Conservation (phyloP, 2,888 invertebrate species). For the Cerastis rubricosa region DNA sequence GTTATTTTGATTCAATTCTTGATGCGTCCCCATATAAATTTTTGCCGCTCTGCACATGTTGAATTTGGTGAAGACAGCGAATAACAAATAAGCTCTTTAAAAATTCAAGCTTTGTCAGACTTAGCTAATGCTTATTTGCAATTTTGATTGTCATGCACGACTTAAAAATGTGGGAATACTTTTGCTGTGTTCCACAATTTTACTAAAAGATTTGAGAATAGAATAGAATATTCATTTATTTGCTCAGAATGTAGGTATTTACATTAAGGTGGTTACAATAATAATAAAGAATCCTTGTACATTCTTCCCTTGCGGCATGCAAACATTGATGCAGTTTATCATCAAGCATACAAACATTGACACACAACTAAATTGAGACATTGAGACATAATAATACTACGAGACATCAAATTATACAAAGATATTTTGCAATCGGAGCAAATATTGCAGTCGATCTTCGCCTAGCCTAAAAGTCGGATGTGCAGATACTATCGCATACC, state of each 20-base stretch:
- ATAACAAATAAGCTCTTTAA: conserved; percentile 59
- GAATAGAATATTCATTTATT: too few relatives aligned
- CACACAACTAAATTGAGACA: too few relatives aligned
- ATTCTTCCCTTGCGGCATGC: too few relatives aligned
- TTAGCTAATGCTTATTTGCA: conserved; percentile 62
- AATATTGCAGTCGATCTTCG: not conserved
- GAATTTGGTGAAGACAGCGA: conserved; percentile 62
- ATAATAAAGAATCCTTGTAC: too few relatives aligned
- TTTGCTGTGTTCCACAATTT: conserved; percentile 38
- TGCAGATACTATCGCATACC: conserved; percentile 16
- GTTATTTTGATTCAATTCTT: conserved; percentile 82
- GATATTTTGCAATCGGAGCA: not conserved
- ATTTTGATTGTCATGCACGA: conserved; percentile 47
- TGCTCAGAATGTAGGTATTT: too few relatives aligned
- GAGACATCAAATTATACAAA: not conserved
- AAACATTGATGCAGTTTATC: too few relatives aligned
- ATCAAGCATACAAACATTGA: too few relatives aligned
- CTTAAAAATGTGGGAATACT: conserved; percentile 26
- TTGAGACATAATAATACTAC: not conserved
- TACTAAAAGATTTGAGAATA: too few relatives aligned
- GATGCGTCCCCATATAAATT: conserved; percentile 83
- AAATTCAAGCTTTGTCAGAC: conserved; percentile 50
- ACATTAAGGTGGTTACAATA: too few relatives aligned
- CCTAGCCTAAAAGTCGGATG: not conserved
- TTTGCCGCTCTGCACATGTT: conserved; percentile 69